Base-by-base conservation (phyloP, 1,140 invertebrate genomes). In the Platyscapa corneri region DNA sequence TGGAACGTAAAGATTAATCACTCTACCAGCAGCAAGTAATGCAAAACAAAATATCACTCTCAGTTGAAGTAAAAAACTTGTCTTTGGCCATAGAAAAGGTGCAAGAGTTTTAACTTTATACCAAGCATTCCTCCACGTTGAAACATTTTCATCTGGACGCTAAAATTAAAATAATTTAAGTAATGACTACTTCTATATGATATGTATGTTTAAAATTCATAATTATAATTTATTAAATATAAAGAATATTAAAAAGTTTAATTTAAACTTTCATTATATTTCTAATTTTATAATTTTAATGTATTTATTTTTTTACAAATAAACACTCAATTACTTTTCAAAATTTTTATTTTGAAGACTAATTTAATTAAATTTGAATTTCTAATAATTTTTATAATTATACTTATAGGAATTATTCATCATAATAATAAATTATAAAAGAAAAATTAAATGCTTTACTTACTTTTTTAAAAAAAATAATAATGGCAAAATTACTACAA, bases 61-160 rank as follows among this genome's bases (percentile, higher is more conserved):
- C 0, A 97, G 87, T 92, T 99, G 98, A 12, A 99, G 94, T 0
- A 94, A 89, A 6, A 94, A 76, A 91, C 96, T 96, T 86, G 96
- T 98, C 87, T 96, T 97, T 0, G 98, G 98, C 98, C 98, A 99
- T n/a, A 99, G 93, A 93, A 98, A 99, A 3, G 98, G 98, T 75
- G 96, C 91, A 37, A 99, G 95, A 0, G 95, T 96, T 89, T 95
- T 95, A 14, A 98, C 91, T 92, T 99, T 99, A 87, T 95, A 94
- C 94, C 95, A 96, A 0, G 95, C 94, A 93, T 97, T 97, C 74
- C 93, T 93, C 95, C 97, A 98, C 72, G 97, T 96, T n/a, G 97
- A 97, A 78, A 93, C 92, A 89, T 95, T 95, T 42, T 96, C 95
- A 87, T 90, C 89, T 18, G 77, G 88, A 84, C 94, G 93, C 93